Conservation (phyloP, 2,113 vertebrate genomes). For the Calonectris borealis region DNA sequence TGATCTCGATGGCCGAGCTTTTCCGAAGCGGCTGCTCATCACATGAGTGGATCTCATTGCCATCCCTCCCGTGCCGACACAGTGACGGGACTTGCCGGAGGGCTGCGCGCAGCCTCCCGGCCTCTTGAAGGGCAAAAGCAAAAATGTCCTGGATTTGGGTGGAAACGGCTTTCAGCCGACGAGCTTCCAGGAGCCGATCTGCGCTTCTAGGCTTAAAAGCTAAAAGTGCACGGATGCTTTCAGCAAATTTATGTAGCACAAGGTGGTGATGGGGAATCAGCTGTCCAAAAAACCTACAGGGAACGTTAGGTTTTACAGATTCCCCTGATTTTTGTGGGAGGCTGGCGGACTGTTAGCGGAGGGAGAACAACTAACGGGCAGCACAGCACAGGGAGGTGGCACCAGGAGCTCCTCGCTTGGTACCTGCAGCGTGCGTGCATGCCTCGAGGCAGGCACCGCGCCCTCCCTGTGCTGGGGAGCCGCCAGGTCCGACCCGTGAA, state of each 20-base stretch:
- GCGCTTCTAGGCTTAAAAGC: not conserved
- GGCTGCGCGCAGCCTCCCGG: not conserved
- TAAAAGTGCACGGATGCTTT: not conserved
- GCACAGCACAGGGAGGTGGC: not conserved
- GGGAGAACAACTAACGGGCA: not conserved
- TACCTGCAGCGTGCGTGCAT: not conserved
- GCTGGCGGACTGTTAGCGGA: not conserved
- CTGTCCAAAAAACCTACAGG: not conserved
- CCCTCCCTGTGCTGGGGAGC: not conserved
- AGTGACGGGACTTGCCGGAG: not conserved
- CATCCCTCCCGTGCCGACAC: not conserved
- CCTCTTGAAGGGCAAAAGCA: not conserved
- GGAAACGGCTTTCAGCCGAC: not conserved
- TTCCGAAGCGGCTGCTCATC: not conserved
- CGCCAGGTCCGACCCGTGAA: rapidly evolving
- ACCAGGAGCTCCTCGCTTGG: not conserved
- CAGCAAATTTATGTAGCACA: not conserved
- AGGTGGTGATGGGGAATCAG: not conserved
- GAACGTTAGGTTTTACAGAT: not conserved
- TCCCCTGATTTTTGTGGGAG: not conserved
- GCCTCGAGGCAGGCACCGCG: not conserved
- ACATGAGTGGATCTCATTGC: not conserved
- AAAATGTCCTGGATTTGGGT: not conserved
- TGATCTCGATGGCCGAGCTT: not conserved
- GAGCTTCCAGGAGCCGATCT: rapidly evolving